Evolutionary conservation across 2,797 vertebrate genomes (phyloP), one percentile per base, ranked within the genome.

Genomic region (Crax fasciolata): DNA sequence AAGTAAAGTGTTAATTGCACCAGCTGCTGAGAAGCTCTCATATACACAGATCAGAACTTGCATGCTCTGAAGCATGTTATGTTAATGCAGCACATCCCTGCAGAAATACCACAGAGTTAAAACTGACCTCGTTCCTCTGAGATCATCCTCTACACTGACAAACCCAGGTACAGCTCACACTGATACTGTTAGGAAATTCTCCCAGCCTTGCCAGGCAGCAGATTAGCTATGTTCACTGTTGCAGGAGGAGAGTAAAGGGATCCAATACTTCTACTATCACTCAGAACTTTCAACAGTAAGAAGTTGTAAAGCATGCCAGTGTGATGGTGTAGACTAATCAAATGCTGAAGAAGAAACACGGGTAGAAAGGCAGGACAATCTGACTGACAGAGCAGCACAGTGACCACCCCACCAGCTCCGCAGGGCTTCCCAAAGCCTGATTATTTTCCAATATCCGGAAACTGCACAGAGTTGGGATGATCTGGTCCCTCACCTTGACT

Each of bases 111-210:
- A 27, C 3, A 4, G 14, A 62, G 28, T 17, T 68, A 48, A 80
- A 51, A 83, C 2, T 20, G 25, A 13, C 51, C 32, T 9, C 41
- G 43, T 41, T 25, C 70, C 57, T 62, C 19, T 8, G 12, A 62
- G 10, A 95, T 30, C 38, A 48, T 67, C 32, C 57, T 55, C 59
- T 19, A 17, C 2, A 3, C 38, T 2, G 0, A 24, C n/a, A 57
- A 30, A 25, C 0, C 1, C 23, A 18, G 24, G 30, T 5, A 30
- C 62, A 5, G 14, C 19, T 43, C 65, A 52, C 32, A 4, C 5
- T 59, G 30, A 41, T 9, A 23, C 0, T 27, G 8, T 6, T 59
- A 57, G 41, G 82, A 46, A 74, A 68, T 17, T 3, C 44, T 32
- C 30, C 17, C 68, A 52, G 52, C 43, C 59, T n/a, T 13, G 35